phyloP scores from a whole-genome alignment of 2,888 invertebrate genomes.

The Prosopocoilus inquinatus region DNA sequence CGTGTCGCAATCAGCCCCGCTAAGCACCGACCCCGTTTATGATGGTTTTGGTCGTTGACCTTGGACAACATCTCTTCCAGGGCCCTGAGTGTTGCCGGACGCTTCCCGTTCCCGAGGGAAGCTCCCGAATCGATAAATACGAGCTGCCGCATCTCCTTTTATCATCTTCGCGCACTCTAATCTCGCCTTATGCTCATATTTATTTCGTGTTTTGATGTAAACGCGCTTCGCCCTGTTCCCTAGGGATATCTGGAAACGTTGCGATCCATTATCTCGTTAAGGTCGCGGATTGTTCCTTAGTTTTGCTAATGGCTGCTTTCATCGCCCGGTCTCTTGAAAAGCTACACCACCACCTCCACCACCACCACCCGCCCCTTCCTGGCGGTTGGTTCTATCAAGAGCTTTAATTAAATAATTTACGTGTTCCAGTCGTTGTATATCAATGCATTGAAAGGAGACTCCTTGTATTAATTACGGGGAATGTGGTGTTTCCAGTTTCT shows the following conservation, averaged over 20 bases:
- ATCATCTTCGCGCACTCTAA: constrained; percentile 9
- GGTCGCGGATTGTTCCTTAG: constrained; percentile 9
- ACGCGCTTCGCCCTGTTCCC: neutral
- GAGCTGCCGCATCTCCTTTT: constrained; percentile 5
- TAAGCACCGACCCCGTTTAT: neutral
- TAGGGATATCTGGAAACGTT: constrained; percentile 2
- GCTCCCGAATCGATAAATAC: constrained; percentile 13
- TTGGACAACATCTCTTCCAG: constrained; percentile 12
- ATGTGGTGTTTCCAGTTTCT: too few species aligned
- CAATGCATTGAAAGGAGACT: too few species aligned
- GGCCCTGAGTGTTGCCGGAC: constrained; percentile 1
- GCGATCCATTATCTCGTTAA: constrained; percentile 12
- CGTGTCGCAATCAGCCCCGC: neutral
- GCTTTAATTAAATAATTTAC: too few species aligned
- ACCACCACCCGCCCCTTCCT: too few species aligned
- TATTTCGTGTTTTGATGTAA: constrained; percentile 15
- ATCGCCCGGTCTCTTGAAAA: neutral
- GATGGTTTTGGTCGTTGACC: constrained; percentile 14
- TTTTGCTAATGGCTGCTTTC: constrained; percentile 7
- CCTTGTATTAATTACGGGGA: too few species aligned
- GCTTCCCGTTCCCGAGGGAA: constrained; percentile 10
- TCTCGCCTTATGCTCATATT: constrained; percentile 5
- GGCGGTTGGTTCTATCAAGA: too few species aligned
- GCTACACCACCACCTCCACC: too few species aligned
- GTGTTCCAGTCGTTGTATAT: too few species aligned